Conservation (phyloP, 1,140 invertebrate genomes). For the Brachionus manjavacas region DNA sequence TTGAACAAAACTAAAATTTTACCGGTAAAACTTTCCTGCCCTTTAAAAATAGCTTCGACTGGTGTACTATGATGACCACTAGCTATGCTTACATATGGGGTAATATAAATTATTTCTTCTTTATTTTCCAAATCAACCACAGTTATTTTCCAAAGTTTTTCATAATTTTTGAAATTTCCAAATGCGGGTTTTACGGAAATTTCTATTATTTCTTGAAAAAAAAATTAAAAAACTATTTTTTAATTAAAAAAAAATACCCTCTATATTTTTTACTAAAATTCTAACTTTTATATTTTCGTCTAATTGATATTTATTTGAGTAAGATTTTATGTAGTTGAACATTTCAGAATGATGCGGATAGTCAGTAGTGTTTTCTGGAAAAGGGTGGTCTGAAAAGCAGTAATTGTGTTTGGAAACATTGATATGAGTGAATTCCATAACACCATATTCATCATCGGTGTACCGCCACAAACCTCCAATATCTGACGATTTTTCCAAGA, state of each 20-base stretch:
- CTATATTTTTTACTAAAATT: conserved; percentile 46
- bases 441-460: conserved; percentile 53
- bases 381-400: conserved; percentile 54
- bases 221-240: neutral
- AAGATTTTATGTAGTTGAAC: conserved; percentile 51
- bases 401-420: conserved; percentile 57
- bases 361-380: conserved; percentile 49
- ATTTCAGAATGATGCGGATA: conserved; percentile 53
- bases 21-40: conserved; percentile 52
- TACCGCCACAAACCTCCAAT: conserved; percentile 55
- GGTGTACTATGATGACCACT: conserved; percentile 54
- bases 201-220: conserved; percentile 42
- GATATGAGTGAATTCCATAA: conserved; percentile 56
- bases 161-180: conserved; percentile 46
- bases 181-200: conserved; percentile 46
- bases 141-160: conserved; percentile 44
- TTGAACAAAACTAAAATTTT: neutral
- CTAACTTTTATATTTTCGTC: conserved; percentile 47
- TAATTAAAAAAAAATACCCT: conserved; percentile 46
- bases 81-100: conserved; percentile 48
- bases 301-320: conserved; percentile 48
- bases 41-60: conserved; percentile 47
- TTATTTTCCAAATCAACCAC: conserved; percentile 43
- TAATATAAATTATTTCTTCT: conserved; percentile 36
- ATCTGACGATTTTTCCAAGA: conserved; percentile 50